Percentiles rank a stretch among this genome's conserved stretches.
phyloP scores from a whole-genome alignment of 1,140 invertebrate genomes.

The Tenebrio molitor region DNA sequence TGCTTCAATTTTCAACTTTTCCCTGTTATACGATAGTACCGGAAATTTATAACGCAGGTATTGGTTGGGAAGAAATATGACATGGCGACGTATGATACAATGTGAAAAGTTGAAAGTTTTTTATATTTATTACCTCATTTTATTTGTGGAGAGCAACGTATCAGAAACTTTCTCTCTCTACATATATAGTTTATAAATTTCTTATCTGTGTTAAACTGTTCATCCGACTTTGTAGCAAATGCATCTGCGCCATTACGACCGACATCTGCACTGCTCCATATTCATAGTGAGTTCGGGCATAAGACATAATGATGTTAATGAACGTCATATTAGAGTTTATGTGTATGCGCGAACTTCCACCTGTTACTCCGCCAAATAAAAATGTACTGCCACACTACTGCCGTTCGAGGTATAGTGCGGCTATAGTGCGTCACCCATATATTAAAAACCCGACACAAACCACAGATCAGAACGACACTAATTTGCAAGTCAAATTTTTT shows the following conservation, averaged over 20 bases:
- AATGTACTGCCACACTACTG: constrained; percentile 9
- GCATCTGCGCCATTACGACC: neutral
- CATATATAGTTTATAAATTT: neutral
- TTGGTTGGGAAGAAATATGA: constrained; percentile 36
- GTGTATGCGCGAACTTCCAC: constrained; percentile 3
- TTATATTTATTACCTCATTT: constrained; percentile 37
- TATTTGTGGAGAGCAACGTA: constrained; percentile 13
- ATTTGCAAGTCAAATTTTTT: constrained; percentile 33
- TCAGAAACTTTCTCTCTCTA: constrained; percentile 1
- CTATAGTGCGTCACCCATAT: neutral
- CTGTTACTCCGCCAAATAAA: constrained; percentile 24
- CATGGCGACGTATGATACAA: constrained; percentile 21
- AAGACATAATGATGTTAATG: constrained; percentile 36
- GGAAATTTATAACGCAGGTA: constrained; percentile 36
- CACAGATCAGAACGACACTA: neutral
- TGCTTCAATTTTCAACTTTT: constrained; percentile 32
- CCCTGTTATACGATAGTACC: constrained; percentile 10
- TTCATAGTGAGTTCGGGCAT: neutral
- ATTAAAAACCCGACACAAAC: neutral
- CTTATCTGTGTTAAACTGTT: neutral
- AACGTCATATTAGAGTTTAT: neutral
- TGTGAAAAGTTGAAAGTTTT: constrained; percentile 31
- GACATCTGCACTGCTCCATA: constrained; percentile 1
- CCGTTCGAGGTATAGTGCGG: neutral
- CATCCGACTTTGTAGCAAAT: neutral